Percentiles rank a stretch among this genome's conserved stretches.
phyloP scores from a whole-genome alignment of 2,797 vertebrate genomes.

The Triplophysa yarkandensis region DNA sequence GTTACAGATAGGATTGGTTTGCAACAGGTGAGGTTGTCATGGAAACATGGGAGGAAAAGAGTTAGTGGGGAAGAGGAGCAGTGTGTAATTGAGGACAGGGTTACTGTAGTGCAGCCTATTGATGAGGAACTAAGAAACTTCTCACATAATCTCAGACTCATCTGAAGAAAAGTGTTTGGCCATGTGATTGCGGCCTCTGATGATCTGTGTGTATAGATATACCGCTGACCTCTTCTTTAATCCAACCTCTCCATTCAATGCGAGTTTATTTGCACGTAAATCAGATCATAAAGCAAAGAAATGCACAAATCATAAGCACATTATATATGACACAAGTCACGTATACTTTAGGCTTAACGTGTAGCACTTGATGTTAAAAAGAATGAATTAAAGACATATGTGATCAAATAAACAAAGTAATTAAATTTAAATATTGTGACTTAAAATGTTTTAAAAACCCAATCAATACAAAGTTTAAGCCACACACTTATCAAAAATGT shows the following conservation, averaged over 20 bases:
- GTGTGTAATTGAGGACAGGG: not conserved
- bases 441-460: too few species aligned
- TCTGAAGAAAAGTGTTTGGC: not conserved
- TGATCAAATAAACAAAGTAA: too few species aligned
- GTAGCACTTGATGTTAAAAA: not conserved
- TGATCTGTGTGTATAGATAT: not conserved
- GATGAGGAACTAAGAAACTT: not conserved
- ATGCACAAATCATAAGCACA: not conserved
- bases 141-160: not conserved
- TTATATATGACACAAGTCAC: not conserved
- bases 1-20: constrained; percentile 43
- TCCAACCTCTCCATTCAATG: not conserved
- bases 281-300: not conserved
- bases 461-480: not conserved
- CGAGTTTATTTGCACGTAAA: not conserved
- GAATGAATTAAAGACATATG: not conserved
- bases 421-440: too few species aligned
- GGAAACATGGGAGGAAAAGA: constrained; percentile 13
- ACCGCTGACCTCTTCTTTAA: not conserved
- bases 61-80: not conserved
- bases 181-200: too few species aligned
- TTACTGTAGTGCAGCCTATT: constrained; percentile 25
- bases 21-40: constrained; percentile 31
- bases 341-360: not conserved
- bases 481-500: not conserved